Conservation (phyloP, 2,888 invertebrate genomes). For the Augochlorella aurata region DNA sequence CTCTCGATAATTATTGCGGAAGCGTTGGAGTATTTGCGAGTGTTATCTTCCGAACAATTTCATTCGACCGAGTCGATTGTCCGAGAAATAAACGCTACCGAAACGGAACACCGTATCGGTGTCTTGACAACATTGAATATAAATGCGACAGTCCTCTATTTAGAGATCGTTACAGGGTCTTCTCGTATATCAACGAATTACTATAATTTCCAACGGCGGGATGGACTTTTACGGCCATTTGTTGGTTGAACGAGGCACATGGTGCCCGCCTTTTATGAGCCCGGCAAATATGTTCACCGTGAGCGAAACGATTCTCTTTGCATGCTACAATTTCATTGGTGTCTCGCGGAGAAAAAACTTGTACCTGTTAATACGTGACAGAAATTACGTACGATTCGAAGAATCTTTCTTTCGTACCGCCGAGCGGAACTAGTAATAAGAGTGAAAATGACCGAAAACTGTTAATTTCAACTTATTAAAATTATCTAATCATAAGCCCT, state of each 20-base stretch:
- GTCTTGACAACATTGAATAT: slow-evolving; percentile 43
- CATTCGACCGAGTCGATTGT: not conserved
- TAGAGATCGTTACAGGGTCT: slow-evolving; percentile 62
- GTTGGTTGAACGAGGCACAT: slow-evolving; percentile 52
- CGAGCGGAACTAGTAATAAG: no score
- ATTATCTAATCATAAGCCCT: no score
- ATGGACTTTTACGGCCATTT: slow-evolving; percentile 63
- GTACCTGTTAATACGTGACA: not conserved
- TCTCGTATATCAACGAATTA: slow-evolving; percentile 64
- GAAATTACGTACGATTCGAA: slow-evolving; percentile 13
- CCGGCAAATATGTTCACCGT: slow-evolving; percentile 47
- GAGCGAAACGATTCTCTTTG: slow-evolving; percentile 39
- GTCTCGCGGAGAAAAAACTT: slow-evolving; percentile 12
- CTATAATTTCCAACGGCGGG: slow-evolving; percentile 61
- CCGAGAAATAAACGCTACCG: slow-evolving; percentile 44
- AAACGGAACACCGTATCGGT: slow-evolving; percentile 30
- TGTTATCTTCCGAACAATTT: no score
- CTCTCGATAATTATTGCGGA: no score
- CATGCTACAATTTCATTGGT: slow-evolving; percentile 27
- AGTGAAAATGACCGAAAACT: no score
- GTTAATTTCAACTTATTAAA: no score
- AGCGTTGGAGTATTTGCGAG: no score
- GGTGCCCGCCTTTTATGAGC: slow-evolving; percentile 55
- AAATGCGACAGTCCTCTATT: slow-evolving; percentile 45
- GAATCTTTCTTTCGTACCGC: not conserved